Evolutionary conservation across 2,797 vertebrate species (phyloP), one percentile per base, ranked within the genome.

Genomic region (Eidolon dupreanum): DNA sequence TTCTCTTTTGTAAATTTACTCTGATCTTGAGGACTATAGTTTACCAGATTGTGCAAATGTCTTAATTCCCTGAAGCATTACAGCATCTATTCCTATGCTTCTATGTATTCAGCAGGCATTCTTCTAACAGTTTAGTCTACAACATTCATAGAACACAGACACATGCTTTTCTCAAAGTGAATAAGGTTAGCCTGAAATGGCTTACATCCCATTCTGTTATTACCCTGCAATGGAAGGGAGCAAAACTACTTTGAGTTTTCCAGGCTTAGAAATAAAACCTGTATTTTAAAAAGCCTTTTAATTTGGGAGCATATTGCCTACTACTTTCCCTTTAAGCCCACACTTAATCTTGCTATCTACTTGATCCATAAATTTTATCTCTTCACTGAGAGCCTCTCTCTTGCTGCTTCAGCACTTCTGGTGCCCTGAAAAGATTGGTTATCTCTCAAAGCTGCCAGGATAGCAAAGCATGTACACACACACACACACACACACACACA

Each of bases 201-300:
- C 20, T 93, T 90, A 55, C 36, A n/a, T 78, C 88, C 94, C 61
- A 85, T 85, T 65, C 20, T 74, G 7, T 31, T 90, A 77, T 68
- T 84, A 73, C 77, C 61, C 20, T 65, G 13, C 51, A 94, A 78
- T 15, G 71, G 24, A n/a, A 91, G 22, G 33, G 92, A 77, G 33
- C 6, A 93, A 95, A 90, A 17, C 53, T 88, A 20, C 85, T 78
- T 96, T 81, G 24, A 17, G n/a, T 82, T 94, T 96, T 68, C 53
- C 49, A 93, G 78, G 59, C 31, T 93, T 96, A 59, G 63, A 73
- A 91, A 78, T 74, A 94, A 95, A 95, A 46, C 43, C 12, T 55
- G 8, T 49, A 78, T 59, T 91, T 91, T 81, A 55, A 93, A 95
- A 96, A 92, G 53, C 59, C 82, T 89, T 97, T 95, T 59, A 87